Evolutionary conservation across 1,140 invertebrate species (phyloP).

Genomic region (Leptopilina clavipes): DNA sequence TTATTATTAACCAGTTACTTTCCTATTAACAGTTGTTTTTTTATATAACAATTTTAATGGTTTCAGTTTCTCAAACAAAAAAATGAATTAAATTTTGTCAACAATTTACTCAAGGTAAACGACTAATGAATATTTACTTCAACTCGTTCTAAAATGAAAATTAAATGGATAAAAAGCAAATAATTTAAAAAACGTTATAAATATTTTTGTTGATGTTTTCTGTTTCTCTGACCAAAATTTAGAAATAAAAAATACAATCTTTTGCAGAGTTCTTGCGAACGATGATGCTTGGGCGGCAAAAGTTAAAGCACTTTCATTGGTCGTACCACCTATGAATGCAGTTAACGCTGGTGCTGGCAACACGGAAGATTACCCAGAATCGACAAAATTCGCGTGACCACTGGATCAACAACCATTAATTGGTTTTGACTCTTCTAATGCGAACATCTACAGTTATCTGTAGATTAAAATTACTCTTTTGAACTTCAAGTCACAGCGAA

Average conservation of each 20-base stretch:
- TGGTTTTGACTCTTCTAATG: constrained; percentile 40
- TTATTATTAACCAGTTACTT: too few relatives aligned
- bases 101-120: too few relatives aligned
- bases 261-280: constrained; percentile 68
- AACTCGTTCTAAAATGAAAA: too few relatives aligned
- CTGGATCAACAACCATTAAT: constrained; percentile 43
- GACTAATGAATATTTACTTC: too few relatives aligned
- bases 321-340: not conserved
- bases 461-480: constrained; percentile 31
- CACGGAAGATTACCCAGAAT: constrained; percentile 47
- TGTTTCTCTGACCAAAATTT: too few relatives aligned
- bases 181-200: too few relatives aligned
- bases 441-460: not conserved
- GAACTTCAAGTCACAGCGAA: constrained; percentile 12
- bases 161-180: too few relatives aligned
- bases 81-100: too few relatives aligned
- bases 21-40: too few relatives aligned
- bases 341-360: constrained; percentile 49
- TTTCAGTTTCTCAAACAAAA: too few relatives aligned
- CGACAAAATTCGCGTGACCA: constrained; percentile 63
- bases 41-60: too few relatives aligned
- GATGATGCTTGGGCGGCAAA: constrained; percentile 68
- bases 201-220: too few relatives aligned
- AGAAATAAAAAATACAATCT: constrained; percentile 34
- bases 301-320: constrained; percentile 59